These are phyloP conservation scores for Trichonephila clavata DNA, from an alignment of 1,140 invertebrate genomes.

Conservation along the genomic window DNA sequence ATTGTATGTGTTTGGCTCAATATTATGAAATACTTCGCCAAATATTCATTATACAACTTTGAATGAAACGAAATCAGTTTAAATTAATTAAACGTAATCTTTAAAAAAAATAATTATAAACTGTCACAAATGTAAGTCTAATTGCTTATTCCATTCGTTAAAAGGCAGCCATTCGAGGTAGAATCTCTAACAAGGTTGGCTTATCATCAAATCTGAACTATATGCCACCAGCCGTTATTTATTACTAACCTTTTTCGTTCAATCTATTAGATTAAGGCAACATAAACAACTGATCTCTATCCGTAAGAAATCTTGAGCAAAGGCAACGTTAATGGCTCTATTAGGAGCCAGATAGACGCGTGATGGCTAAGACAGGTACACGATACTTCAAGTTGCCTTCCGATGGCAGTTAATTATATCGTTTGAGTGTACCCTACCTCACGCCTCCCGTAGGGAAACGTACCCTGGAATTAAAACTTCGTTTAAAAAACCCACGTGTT, in stretches of 20 bases:
- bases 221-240: neutral
- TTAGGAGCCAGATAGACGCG: slow-evolving; percentile 22
- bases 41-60: too few relatives aligned
- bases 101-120: too few relatives aligned
- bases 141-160: too few relatives aligned
- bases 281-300: neutral
- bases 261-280: neutral
- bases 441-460: slow-evolving; percentile 28
- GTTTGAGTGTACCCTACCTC: neutral
- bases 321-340: slow-evolving; percentile 39
- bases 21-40: too few relatives aligned
- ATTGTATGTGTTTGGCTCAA: too few relatives aligned
- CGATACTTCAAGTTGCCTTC: slow-evolving; percentile 36
- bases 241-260: neutral
- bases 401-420: slow-evolving; percentile 36
- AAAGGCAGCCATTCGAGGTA: too few relatives aligned
- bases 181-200: too few relatives aligned
- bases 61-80: too few relatives aligned
- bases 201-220: too few relatives aligned
- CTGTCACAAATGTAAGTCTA: too few relatives aligned
- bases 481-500: slow-evolving; percentile 48
- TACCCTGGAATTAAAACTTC: slow-evolving; percentile 39
- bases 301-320: neutral
- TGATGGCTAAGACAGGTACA: neutral
- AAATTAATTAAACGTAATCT: too few relatives aligned